phyloP scores from a whole-genome alignment of 2,888 invertebrate species.

The Agrochola lychnidis region DNA sequence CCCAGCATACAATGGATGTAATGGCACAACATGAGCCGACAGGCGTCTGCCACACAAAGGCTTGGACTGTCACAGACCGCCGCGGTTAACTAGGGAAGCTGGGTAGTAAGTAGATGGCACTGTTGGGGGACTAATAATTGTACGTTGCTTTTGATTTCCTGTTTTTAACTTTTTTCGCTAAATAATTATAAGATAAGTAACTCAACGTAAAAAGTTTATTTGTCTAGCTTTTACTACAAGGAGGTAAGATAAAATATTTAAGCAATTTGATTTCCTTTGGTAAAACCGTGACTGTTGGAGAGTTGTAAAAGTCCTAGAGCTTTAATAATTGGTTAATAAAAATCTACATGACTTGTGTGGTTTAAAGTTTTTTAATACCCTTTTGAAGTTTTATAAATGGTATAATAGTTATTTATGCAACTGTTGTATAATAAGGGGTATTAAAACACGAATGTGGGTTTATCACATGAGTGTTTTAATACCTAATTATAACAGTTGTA shows the following conservation, averaged over 20 bases:
- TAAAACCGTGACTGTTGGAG: not conserved
- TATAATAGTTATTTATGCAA: too few species aligned
- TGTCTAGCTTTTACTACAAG: not conserved
- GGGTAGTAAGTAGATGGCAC: slow-evolving; percentile 69
- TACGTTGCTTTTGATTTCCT: not conserved
- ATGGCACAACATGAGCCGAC: slow-evolving; percentile 76
- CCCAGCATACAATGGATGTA: slow-evolving; percentile 79
- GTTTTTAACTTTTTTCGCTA: not conserved
- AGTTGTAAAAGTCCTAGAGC: not conserved
- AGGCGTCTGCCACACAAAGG: slow-evolving; percentile 77
- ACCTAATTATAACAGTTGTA: too few species aligned
- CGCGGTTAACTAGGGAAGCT: slow-evolving; percentile 72
- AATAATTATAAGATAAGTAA: not conserved
- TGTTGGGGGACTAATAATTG: slow-evolving; percentile 21
- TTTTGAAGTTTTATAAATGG: not conserved
- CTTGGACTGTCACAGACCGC: slow-evolving; percentile 75
- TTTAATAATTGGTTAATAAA: slow-evolving; percentile 1
- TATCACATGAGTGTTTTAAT: too few species aligned
- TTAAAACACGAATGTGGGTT: too few species aligned
- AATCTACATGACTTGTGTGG: not conserved
- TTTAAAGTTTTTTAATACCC: not conserved
- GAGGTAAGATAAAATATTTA: not conserved
- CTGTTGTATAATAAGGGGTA: too few species aligned
- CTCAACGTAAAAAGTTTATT: not conserved
- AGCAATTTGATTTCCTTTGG: not conserved